A percentile compares a stretch with the other conserved stretches of the same genome.
These are phyloP conservation scores for Phyllostomus hastatus DNA, from an alignment of 2,113 vertebrate genomes.

Conservation along the genomic window DNA sequence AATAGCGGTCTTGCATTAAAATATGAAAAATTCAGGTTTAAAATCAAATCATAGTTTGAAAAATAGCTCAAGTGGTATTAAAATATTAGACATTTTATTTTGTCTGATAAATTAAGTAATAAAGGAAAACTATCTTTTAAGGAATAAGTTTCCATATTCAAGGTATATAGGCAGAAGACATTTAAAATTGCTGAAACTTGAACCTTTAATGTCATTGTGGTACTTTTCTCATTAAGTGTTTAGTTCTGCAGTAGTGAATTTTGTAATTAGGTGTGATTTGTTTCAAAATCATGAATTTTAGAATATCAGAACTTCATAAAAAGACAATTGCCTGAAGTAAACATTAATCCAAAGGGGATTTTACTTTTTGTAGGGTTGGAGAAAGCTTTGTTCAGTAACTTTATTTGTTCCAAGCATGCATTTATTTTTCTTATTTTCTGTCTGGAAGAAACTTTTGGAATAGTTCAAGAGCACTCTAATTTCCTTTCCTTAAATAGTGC, in stretches of 20 bases:
- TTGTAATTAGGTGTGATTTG: background rate
- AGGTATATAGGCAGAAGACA: background rate
- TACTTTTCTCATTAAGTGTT: background rate
- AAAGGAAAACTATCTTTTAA: background rate
- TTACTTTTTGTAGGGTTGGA: background rate
- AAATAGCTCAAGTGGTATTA: background rate
- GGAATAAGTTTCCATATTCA: background rate
- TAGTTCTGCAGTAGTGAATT: background rate
- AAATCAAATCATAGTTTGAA: background rate
- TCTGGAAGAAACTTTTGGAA: background rate
- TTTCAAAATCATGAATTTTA: background rate
- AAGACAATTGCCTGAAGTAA: background rate
- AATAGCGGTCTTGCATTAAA: background rate
- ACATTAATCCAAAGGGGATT: background rate
- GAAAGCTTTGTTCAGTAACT: background rate
- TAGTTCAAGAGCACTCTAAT: background rate
- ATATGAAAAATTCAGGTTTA: background rate
- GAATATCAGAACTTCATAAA: background rate
- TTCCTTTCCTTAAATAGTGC: background rate
- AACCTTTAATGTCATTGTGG: background rate
- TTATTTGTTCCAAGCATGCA: background rate
- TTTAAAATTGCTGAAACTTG: background rate
- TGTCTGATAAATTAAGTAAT: background rate
- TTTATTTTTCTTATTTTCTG: background rate
- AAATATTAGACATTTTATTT: background rate